phyloP scores from a whole-genome alignment of 1,140 invertebrate species.

The Aplysia californica region DNA sequence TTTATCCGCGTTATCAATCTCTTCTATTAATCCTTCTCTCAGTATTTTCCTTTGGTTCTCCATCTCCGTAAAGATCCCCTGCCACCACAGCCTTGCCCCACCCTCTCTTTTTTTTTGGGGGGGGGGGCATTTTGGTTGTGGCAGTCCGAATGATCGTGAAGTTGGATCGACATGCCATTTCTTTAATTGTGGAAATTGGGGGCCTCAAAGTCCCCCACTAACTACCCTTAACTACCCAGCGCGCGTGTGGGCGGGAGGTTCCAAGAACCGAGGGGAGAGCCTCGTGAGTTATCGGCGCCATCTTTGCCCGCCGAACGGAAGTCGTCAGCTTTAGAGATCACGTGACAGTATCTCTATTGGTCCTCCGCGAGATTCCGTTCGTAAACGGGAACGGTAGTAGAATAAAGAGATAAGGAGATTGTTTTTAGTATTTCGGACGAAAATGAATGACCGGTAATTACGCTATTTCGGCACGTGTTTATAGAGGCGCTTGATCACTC shows the following conservation, averaged over 20 bases:
- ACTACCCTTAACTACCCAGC: constrained; percentile 11
- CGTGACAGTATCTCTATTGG: constrained; percentile 21
- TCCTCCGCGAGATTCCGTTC: background rate
- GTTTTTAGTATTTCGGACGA: background rate
- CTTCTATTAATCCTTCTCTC: too few relatives aligned
- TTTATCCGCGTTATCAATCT: too few relatives aligned
- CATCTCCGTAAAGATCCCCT: too few relatives aligned
- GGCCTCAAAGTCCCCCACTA: background rate
- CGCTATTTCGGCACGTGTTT: constrained; percentile 12
- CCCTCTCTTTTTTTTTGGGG: too few relatives aligned
- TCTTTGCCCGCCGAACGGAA: constrained; percentile 19
- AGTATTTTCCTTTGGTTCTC: too few relatives aligned
- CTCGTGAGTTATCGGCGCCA: constrained; percentile 27
- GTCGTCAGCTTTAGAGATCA: constrained; percentile 20
- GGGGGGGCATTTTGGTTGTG: too few relatives aligned
- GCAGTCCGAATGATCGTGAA: too few relatives aligned
- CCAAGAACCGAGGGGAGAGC: background rate
- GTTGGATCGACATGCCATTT: too few relatives aligned
- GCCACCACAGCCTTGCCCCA: too few relatives aligned
- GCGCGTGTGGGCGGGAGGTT: background rate
- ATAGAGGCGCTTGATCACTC: too few relatives aligned
- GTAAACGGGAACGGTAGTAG: constrained; percentile 2
- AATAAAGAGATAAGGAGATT: constrained; percentile 19
- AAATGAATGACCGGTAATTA: constrained; percentile 14
- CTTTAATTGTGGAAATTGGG: constrained; percentile 22